Evolutionary conservation across 2,113 vertebrate genomes (phyloP).

Genomic region (Chrysochloris asiatica): DNA sequence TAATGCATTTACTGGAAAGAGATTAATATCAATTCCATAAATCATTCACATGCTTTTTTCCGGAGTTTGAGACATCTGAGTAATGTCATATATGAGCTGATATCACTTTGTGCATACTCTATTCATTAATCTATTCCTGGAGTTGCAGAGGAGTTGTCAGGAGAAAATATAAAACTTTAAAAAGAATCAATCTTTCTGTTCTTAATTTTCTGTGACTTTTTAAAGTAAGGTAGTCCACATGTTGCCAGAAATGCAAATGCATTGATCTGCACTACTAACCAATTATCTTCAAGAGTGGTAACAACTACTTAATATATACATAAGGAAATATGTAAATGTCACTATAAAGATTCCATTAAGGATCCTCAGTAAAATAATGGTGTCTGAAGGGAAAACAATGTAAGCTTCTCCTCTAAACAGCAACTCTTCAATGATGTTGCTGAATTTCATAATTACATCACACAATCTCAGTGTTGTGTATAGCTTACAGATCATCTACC

Average conservation of each 20-base stretch:
- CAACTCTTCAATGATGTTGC: not conserved
- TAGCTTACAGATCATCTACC: not conserved
- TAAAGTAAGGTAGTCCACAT: slow-evolving; percentile 61
- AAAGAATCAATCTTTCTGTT: slow-evolving; percentile 80
- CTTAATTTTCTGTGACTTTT: slow-evolving; percentile 72
- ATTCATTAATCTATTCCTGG: slow-evolving; percentile 92
- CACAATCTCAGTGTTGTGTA: not conserved
- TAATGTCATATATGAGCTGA: slow-evolving; percentile 93
- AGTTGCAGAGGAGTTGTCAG: slow-evolving; percentile 85
- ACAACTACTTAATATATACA: slow-evolving; percentile 57
- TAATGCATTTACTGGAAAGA: slow-evolving; percentile 97
- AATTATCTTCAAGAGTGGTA: slow-evolving; percentile 66
- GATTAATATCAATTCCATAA: slow-evolving; percentile 99
- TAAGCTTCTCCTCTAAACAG: slow-evolving; percentile 36
- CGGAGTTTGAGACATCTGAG: slow-evolving; percentile 88
- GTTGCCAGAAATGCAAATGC: slow-evolving; percentile 46
- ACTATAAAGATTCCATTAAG: slow-evolving; percentile 50
- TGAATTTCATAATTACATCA: slow-evolving; percentile 59
- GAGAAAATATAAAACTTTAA: slow-evolving; percentile 84
- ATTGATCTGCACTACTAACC: slow-evolving; percentile 46
- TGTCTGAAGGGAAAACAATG: slow-evolving; percentile 29
- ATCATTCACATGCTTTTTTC: slow-evolving; percentile 95
- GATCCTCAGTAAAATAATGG: slow-evolving; percentile 8
- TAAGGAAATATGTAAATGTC: slow-evolving; percentile 17
- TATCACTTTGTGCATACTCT: slow-evolving; percentile 87